These are phyloP conservation scores for Cuniculus paca DNA, from an alignment of 2,797 vertebrate species.

Conservation along the genomic window DNA sequence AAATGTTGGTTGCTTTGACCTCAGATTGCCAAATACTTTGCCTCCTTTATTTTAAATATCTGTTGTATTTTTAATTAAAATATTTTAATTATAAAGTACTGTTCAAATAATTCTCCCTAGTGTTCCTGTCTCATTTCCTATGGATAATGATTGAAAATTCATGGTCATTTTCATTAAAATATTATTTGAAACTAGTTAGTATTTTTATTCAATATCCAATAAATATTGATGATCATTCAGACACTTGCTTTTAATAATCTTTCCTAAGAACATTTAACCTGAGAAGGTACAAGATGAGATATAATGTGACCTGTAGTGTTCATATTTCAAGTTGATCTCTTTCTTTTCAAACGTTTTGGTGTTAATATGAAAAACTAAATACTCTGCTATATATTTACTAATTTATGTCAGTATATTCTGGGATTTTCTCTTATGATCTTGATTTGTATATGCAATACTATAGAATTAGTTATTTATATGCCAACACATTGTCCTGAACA, in stretches of 20 bases:
- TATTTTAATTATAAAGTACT: slow-evolving; percentile 24
- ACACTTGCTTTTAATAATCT: not conserved
- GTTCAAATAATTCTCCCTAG: slow-evolving; percentile 18
- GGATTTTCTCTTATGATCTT: slow-evolving; percentile 27
- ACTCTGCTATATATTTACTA: not conserved
- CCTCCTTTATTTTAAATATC: slow-evolving; percentile 45
- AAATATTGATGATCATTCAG: not conserved
- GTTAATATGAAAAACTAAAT: not conserved
- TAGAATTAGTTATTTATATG: not conserved
- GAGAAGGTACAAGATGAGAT: not conserved
- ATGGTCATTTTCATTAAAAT: not conserved
- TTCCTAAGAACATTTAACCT: not conserved
- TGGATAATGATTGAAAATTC: not conserved
- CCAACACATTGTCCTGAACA: not conserved
- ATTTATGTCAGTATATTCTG: not conserved
- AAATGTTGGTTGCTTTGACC: not conserved
- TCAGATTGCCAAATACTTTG: slow-evolving; percentile 14
- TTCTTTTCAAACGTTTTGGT: slow-evolving; percentile 6
- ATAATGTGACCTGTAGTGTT: not conserved
- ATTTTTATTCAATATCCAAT: not conserved
- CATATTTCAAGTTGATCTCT: not conserved
- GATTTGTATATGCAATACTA: not conserved
- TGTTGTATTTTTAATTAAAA: slow-evolving; percentile 56
- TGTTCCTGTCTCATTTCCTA: not conserved
- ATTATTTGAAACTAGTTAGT: not conserved